phyloP scores from a whole-genome alignment of 2,797 vertebrate species.

The Crocidura indochinensis region DNA sequence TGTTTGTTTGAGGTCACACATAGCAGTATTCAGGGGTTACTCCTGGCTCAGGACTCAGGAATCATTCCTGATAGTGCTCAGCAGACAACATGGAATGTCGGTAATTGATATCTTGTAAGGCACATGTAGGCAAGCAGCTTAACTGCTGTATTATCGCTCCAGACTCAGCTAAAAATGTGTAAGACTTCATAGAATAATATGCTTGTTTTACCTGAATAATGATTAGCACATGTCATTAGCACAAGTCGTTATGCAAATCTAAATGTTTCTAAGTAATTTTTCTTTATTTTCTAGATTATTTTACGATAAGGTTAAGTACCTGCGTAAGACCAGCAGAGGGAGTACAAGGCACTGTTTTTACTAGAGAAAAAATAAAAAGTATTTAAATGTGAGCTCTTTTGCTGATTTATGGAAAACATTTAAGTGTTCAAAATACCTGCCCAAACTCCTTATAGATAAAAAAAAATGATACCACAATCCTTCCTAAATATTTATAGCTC shows the following conservation, averaged over 20 bases:
- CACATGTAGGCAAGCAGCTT: neutral
- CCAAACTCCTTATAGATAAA: conserved; percentile 6
- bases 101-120: neutral
- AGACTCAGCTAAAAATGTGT: neutral
- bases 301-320: conserved; percentile 59
- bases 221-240: neutral
- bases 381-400: conserved; percentile 31
- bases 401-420: conserved; percentile 45
- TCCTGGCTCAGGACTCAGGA: too few species aligned
- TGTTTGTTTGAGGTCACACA: neutral
- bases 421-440: conserved; percentile 63
- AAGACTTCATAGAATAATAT: neutral
- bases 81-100: too few species aligned
- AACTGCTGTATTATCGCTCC: too few species aligned
- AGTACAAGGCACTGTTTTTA: conserved; percentile 69
- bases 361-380: conserved; percentile 50
- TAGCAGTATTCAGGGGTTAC: too few species aligned
- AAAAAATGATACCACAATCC: neutral
- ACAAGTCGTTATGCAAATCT: conserved; percentile 23
- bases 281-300: conserved; percentile 11
- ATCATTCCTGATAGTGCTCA: too few species aligned
- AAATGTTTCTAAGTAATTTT: conserved; percentile 49
- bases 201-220: conserved; percentile 46
- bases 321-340: conserved; percentile 81
- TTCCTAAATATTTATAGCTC: conserved; percentile 46